Conservation (phyloP, 2,888 invertebrate genomes). For the Embidobia sp. region DNA sequence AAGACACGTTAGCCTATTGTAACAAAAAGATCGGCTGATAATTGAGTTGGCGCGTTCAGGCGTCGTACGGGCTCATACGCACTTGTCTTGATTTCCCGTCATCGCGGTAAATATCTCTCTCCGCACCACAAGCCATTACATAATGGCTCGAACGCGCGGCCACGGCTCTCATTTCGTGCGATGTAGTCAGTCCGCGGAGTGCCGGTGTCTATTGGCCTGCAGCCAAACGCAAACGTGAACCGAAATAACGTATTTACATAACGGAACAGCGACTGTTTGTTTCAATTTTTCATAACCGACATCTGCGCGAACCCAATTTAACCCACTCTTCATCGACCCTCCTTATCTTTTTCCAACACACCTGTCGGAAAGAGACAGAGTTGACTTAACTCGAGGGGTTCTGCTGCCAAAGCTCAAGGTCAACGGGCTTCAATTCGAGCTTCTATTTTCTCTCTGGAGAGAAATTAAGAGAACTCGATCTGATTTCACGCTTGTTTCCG, state of each 20-base stretch:
- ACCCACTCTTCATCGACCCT: no score
- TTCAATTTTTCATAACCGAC: slow-evolving; percentile 36
- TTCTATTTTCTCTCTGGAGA: no score
- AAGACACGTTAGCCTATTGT: slow-evolving; percentile 8
- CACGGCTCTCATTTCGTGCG: slow-evolving; percentile 73
- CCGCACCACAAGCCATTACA: slow-evolving; percentile 75
- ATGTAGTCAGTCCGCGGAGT: slow-evolving; percentile 76
- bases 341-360: no score
- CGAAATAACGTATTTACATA: slow-evolving; percentile 80
- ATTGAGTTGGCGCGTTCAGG: slow-evolving; percentile 36
- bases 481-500: no score
- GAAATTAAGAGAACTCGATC: no score
- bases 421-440: no score
- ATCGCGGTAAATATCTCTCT: slow-evolving; percentile 65
- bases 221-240: slow-evolving; percentile 77
- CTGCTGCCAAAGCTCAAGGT: no score
- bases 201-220: slow-evolving; percentile 71
- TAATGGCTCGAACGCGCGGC: slow-evolving; percentile 67
- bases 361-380: no score
- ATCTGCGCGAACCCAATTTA: no score
- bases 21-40: slow-evolving; percentile 31
- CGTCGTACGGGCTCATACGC: slow-evolving; percentile 15
- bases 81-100: slow-evolving; percentile 63
- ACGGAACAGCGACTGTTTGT: slow-evolving; percentile 67
- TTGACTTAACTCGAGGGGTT: no score